Conservation (phyloP, 2,113 vertebrate genomes). For the Gobius niger region DNA sequence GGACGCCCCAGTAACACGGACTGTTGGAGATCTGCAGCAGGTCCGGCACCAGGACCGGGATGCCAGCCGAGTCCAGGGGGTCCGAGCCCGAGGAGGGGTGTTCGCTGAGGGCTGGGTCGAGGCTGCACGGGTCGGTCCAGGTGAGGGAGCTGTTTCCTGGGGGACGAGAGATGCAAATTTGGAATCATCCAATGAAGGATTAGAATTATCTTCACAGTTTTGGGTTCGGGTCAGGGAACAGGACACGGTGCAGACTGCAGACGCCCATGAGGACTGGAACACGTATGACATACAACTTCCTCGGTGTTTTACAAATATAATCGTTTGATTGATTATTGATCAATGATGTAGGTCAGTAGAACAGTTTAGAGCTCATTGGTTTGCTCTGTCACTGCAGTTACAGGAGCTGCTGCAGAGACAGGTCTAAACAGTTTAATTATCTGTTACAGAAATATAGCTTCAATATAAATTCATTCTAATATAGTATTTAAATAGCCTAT, state of each 20-base stretch:
- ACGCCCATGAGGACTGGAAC: too few relatives aligned
- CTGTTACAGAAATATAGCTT: too few relatives aligned
- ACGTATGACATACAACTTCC: too few relatives aligned
- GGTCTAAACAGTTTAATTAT: too few relatives aligned
- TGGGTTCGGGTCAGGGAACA: not conserved
- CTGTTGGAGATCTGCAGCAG: constrained; percentile 97
- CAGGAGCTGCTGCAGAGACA: too few relatives aligned
- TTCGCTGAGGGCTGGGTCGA: constrained; percentile 73
- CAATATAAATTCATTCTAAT: too few relatives aligned
- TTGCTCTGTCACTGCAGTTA: too few relatives aligned
- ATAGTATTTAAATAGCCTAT: too few relatives aligned
- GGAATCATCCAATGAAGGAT: not conserved
- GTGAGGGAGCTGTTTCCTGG: constrained; percentile 67
- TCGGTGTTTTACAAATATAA: too few relatives aligned
- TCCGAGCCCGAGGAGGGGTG: constrained; percentile 82
- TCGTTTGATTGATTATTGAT: too few relatives aligned
- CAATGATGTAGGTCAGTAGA: too few relatives aligned
- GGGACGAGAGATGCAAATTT: constrained; percentile 28
- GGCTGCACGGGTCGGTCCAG: constrained; percentile 74
- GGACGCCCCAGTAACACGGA: constrained; percentile 94
- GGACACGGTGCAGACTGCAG: not conserved
- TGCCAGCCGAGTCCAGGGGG: constrained; percentile 37
- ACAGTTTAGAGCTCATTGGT: too few relatives aligned
- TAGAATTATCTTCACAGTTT: not conserved
- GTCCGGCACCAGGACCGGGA: constrained; percentile 87